Evolutionary conservation across 2,113 vertebrate genomes (phyloP).

Genomic region (Archilochus colubris): DNA sequence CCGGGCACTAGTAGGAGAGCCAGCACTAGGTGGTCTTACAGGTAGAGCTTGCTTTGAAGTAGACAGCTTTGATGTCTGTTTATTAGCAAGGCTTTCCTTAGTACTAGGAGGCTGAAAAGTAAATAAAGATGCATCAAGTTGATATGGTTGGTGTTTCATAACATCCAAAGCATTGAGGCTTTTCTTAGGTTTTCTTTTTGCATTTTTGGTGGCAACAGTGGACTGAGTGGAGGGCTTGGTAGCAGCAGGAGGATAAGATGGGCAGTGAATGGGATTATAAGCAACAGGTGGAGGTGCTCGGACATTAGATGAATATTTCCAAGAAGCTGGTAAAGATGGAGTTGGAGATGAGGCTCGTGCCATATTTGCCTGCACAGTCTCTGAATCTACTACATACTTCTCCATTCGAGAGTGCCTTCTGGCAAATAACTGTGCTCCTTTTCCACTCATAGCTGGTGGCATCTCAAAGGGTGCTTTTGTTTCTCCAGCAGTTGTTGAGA

Average conservation of each 20-base stretch:
- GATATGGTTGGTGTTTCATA: conserved; percentile 97
- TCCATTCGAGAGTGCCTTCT: conserved; percentile 97
- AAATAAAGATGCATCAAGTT: conserved; percentile 93
- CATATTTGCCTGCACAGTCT: conserved; percentile 90
- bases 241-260: conserved; percentile 90
- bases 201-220: conserved; percentile 59
- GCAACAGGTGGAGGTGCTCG: conserved; percentile 91
- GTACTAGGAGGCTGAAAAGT: conserved; percentile 87
- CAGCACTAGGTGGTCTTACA: conserved; percentile 66
- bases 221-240: conserved; percentile 78
- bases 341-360: conserved; percentile 87
- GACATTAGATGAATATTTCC: conserved; percentile 94
- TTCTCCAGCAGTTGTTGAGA: conserved; percentile 74
- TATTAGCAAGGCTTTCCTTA: conserved; percentile 76
- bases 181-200: conserved; percentile 86
- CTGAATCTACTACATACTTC: conserved; percentile 94
- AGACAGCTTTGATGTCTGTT: conserved; percentile 71
- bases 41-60: conserved; percentile 74
- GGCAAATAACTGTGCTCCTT: conserved; percentile 95
- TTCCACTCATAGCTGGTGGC: conserved; percentile 86
- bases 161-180: conserved; percentile 91
- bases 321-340: conserved; percentile 89
- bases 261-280: conserved; percentile 94
- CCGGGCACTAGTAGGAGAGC: conserved; percentile 40
- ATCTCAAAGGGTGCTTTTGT: conserved; percentile 85